Evolutionary conservation across 1,140 invertebrate species (phyloP), one percentile per base, ranked within the genome.

Genomic region (Drosophila willistoni): DNA sequence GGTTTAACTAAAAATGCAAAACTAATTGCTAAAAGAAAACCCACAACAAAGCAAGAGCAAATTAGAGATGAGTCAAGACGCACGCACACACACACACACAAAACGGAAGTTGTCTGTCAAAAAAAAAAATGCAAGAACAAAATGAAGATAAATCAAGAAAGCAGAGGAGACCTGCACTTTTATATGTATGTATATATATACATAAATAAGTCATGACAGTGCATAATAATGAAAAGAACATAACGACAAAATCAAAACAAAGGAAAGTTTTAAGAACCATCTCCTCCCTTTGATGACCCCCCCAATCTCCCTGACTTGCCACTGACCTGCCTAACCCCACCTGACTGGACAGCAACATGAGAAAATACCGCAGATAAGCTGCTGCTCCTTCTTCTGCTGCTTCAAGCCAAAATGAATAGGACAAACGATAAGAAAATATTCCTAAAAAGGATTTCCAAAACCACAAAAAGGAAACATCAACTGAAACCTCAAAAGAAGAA

Each of bases 11-110:
- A 75, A 71, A 82, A 82, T 83, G 80, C 72, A 70, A 65, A 76
- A 83, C 83, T 83, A 83, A 83, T 83, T 79, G 80, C 66, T 82
- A 66, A 63, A 79, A 68, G 59, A 71, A 76, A 51, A 51, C 44
- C 80, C 79, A 74, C 77, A 80, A 66, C 79, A 83, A 79, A 83
- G 76, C 47, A 42, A 69, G 29, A 55, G 42, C 51, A 83, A 83
- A 83, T 83, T 83, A 82, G 42, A 77, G 41, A 79, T 51, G 44
- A 47, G 44, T 47, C 44, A 47, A 47, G 44, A 19, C 17, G 42
- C 57, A 65, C 54, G 33, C 63, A 64, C 44, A n/a, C 29, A 47
- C 19, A 36, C 19, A 54, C 47, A 56, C 25, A 59, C 29, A 55
- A 57, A 67, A 25, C 56, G 39, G 56, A 42, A 61, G 47, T 57